A percentile compares a stretch with the other conserved stretches of the same genome.
phyloP scores from a whole-genome alignment of 1,140 invertebrate genomes.

The Potamilus streckersoni region DNA sequence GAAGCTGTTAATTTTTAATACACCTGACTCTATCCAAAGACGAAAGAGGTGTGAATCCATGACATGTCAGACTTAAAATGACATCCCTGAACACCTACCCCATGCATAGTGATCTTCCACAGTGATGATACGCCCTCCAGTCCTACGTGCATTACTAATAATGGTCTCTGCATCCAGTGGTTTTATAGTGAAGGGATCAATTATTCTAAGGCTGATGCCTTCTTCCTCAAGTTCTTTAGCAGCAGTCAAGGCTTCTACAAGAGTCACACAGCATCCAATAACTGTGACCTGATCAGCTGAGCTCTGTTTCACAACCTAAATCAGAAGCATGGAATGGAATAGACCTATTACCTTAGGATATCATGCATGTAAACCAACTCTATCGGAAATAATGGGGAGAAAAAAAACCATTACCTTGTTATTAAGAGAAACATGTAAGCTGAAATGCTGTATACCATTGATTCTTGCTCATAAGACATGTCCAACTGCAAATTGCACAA shows the following conservation, averaged over 20 bases:
- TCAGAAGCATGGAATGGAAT: neutral
- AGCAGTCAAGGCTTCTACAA: constrained; percentile 91
- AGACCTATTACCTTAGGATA: no score
- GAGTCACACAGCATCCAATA: constrained; percentile 92
- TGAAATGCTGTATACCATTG: no score
- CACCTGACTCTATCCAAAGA: no score
- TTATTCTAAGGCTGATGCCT: constrained; percentile 79
- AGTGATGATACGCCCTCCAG: constrained; percentile 86
- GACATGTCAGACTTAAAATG: no score
- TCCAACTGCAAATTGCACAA: no score
- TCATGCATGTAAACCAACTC: no score
- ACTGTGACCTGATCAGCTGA: constrained; percentile 82
- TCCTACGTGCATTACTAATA: constrained; percentile 81
- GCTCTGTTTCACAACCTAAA: constrained; percentile 21
- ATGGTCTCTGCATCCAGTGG: constrained; percentile 89
- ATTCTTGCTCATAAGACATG: no score
- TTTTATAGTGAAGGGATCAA: constrained; percentile 97
- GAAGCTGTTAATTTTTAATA: no score
- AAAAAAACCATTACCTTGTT: no score
- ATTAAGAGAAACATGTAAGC: no score
- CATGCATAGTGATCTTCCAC: constrained; percentile 95
- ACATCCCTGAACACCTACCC: constrained; percentile 13
- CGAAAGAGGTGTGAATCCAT: no score
- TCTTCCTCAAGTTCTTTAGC: constrained; percentile 79
- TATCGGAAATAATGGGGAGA: no score